phyloP scores from a whole-genome alignment of 2,113 vertebrate species.

The Petrocephalus microphthalmus region DNA sequence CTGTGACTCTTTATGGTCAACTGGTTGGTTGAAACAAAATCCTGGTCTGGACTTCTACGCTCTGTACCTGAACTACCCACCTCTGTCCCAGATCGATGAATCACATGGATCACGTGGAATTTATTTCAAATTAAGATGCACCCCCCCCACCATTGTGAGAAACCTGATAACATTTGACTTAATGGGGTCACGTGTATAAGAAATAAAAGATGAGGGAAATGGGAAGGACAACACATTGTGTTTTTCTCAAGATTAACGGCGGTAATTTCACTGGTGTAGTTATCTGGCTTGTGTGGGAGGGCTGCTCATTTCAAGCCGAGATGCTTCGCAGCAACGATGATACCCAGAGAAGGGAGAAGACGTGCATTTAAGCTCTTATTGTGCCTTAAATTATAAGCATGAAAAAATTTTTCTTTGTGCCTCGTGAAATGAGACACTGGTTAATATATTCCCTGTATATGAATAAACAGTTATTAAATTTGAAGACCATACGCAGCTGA shows the following conservation, averaged over 20 bases:
- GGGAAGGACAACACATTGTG: not conserved
- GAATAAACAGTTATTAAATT: not conserved
- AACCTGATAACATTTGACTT: constrained; percentile 12
- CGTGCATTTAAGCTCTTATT: not conserved
- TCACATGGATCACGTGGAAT: not conserved
- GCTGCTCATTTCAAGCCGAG: not conserved
- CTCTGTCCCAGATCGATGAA: constrained; percentile 13
- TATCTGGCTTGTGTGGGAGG: not conserved
- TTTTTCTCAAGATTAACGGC: not conserved
- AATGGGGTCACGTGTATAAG: not conserved
- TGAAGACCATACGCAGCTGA: not conserved
- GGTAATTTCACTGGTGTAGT: not conserved
- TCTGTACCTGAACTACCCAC: too few species aligned
- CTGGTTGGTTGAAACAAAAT: too few species aligned
- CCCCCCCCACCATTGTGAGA: not conserved
- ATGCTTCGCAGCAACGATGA: not conserved
- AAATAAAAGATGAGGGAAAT: constrained; percentile 9
- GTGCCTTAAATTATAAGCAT: not conserved
- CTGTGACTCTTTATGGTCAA: too few species aligned
- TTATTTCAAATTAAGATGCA: not conserved
- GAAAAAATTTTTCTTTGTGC: not conserved
- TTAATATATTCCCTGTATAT: not conserved
- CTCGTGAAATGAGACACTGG: not conserved
- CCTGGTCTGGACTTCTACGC: too few species aligned
- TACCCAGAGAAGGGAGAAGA: not conserved